Conservation (phyloP, 30 jellyfish, hydroid and myxozoan genomes). For the Aurelia coerulea region DNA sequence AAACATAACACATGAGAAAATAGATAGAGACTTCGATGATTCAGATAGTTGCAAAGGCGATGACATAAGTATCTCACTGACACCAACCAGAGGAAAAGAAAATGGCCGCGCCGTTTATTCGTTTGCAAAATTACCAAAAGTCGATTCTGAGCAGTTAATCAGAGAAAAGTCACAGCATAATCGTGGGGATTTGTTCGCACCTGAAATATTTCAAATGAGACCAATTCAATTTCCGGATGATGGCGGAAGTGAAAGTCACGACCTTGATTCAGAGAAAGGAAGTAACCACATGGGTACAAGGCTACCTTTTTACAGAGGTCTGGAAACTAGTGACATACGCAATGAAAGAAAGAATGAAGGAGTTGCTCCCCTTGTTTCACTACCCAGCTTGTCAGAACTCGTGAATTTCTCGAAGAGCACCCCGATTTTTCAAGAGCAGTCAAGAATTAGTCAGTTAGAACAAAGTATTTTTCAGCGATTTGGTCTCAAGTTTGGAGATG, state of each 20-base stretch:
- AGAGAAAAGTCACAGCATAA: neutral
- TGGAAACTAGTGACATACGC: conserved; percentile 8
- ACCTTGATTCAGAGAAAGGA: conserved; percentile 21
- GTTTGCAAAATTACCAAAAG: conserved; percentile 13
- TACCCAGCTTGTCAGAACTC: conserved; percentile 64
- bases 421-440: conserved; percentile 24
- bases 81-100: neutral
- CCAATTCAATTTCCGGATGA: conserved; percentile 19
- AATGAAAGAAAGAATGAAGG: neutral
- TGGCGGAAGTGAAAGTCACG: conserved; percentile 15
- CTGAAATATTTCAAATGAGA: conserved; percentile 5
- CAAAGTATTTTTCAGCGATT: conserved; percentile 31
- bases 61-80: neutral
- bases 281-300: conserved; percentile 8
- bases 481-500: conserved; percentile 11
- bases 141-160: conserved; percentile 6
- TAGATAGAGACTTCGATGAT: neutral
- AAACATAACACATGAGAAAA: neutral
- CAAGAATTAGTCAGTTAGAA: neutral
- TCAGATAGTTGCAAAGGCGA: conserved; percentile 13
- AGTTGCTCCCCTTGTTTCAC: conserved; percentile 4
- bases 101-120: conserved; percentile 25
- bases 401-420: conserved; percentile 31
- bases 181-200: neutral
- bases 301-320: neutral